Percentiles rank a stretch among this genome's conserved stretches.
phyloP scores from a whole-genome alignment of 2,888 invertebrate species.

The Apamea epomidion region DNA sequence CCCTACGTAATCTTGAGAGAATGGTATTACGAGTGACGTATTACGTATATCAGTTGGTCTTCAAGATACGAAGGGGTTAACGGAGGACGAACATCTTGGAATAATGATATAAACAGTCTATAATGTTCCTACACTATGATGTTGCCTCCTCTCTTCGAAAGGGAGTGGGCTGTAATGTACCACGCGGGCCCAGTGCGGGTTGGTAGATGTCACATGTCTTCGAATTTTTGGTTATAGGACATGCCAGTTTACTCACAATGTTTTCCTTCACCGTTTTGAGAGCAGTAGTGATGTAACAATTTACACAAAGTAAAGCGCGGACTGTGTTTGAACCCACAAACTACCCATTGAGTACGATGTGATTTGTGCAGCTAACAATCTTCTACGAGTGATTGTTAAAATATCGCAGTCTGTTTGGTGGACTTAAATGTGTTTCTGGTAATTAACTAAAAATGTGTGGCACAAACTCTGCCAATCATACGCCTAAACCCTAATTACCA shows the following conservation, averaged over 20 bases:
- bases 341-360: neutral
- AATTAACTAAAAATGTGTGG: neutral
- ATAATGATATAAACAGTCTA: no score
- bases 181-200: neutral
- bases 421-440: neutral
- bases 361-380: neutral
- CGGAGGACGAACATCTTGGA: neutral
- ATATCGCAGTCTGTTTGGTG: neutral
- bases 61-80: constrained; percentile 2
- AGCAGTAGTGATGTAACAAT: neutral
- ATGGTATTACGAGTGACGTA: neutral
- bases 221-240: neutral
- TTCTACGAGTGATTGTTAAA: neutral
- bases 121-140: no score
- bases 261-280: neutral
- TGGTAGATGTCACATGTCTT: neutral
- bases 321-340: neutral
- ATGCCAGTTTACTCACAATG: no score
- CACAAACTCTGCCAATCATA: neutral
- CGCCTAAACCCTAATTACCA: neutral
- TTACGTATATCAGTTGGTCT: neutral
- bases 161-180: neutral
- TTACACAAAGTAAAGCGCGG: neutral
- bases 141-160: neutral
- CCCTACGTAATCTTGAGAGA: neutral